Base-by-base conservation (phyloP, 2,113 vertebrate genomes). In the Odocoileus virginianus region DNA sequence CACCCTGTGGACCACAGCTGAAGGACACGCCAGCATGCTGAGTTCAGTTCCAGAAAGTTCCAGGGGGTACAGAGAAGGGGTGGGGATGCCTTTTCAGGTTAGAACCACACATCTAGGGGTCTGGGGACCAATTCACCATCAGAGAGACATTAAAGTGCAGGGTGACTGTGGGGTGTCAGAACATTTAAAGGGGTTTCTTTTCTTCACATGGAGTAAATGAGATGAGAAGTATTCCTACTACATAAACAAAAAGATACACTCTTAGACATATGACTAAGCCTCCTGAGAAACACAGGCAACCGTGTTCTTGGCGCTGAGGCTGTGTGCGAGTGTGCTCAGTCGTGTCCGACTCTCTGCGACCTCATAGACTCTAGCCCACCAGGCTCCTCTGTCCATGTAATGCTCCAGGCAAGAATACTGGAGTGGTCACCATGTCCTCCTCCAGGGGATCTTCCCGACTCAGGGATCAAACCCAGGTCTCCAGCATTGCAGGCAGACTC, bases 1-100 rank as follows among this genome's bases (percentile, higher is more conserved):
- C 4, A 45, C 3, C 0, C 12, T 0, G 8, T 1, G 17, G 36
- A 33, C 47, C 17, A 2, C 28, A 1, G 3, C n/a, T 2, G 23
- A 43, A 81, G 11, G 21, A 55, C 25, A 2, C 0, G 0, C 12
- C 9, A 23, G 45, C 28, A 15, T 2, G 12, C 0, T 1, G 50
- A 28, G 57, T 36, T 36, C 30, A 33, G n/a, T 23, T 33, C 28
- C 71, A 8, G 14, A 64, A 52, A 5, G 58, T 14, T 40, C 40
- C 81, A 52, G 1, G 12, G 28, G 10, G 33, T 14, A 47, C 25
- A 61, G 33, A 0, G 6, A 28, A 3, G 11, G 3, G 2, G 5
- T 10, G 3, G 12, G 12, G 6, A 2, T 2, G 8, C 27, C 67
- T 55, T 74, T 36, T 36, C 81, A 55, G 33, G 50, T 54, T 13